phyloP scores from a whole-genome alignment of 2,888 invertebrate species.

The Caenorhabditis virilis region DNA sequence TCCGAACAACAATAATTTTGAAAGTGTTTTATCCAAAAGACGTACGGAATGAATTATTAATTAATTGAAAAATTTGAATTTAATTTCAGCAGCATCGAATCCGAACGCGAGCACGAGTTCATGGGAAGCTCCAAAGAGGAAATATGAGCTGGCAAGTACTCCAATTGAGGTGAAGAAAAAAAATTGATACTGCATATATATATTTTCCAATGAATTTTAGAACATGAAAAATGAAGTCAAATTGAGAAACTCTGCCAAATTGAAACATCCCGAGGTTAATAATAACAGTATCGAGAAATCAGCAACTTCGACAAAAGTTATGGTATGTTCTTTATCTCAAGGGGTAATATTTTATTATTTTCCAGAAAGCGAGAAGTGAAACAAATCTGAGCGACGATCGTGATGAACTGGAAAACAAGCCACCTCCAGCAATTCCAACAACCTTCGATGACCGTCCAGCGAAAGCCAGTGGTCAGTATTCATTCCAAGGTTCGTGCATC shows the following conservation, averaged over 20 bases:
- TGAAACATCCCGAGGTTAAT: no score
- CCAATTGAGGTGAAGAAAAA: conserved; percentile 8
- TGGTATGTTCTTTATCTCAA: no score
- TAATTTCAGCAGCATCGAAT: conserved; percentile 25
- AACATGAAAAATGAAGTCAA: conserved; percentile 27
- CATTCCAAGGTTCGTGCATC: conserved; percentile 30
- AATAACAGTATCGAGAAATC: no score
- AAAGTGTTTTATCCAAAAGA: no score
- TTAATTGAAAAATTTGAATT: neutral
- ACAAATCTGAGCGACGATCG: conserved; percentile 25
- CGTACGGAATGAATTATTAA: no score
- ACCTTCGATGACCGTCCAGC: conserved; percentile 32
- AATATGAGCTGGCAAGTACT: neutral
- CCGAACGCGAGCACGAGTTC: conserved; percentile 45
- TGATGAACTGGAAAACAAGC: conserved; percentile 25
- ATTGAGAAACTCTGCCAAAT: no score
- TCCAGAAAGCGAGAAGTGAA: conserved; percentile 31
- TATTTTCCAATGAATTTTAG: no score
- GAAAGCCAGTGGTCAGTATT: conserved; percentile 32
- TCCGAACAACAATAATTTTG: no score
- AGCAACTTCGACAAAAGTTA: no score
- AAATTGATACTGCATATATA: no score
- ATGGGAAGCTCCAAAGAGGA: conserved; percentile 38
- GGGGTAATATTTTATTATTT: no score
- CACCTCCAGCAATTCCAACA: neutral